Conservation (phyloP, 2,888 invertebrate genomes). For the Netelia inedita region DNA sequence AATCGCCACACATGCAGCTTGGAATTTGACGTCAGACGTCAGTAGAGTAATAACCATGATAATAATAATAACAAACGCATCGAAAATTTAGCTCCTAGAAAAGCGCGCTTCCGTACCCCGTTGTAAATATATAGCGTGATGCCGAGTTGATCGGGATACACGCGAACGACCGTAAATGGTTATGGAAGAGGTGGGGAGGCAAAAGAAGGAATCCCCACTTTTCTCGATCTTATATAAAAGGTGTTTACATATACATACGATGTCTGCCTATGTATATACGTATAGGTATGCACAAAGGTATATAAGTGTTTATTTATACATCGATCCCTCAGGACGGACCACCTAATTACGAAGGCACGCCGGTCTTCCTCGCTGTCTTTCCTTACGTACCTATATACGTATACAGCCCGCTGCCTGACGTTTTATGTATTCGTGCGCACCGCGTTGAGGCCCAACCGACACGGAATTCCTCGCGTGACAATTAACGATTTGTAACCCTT, state of each 20-base stretch:
- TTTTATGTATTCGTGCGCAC: slow-evolving; percentile 47
- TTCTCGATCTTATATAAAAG: neutral
- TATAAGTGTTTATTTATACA: slow-evolving; percentile 7
- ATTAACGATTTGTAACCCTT: slow-evolving; percentile 82
- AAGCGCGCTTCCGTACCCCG: slow-evolving; percentile 27
- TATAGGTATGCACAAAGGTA: neutral
- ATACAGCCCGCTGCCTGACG: slow-evolving; percentile 19
- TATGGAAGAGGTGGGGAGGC: slow-evolving; percentile 37
- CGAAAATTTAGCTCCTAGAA: slow-evolving; percentile 1
- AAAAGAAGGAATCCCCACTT: neutral
- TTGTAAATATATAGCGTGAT: slow-evolving; percentile 51
- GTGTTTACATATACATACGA: neutral
- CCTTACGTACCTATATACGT: slow-evolving; percentile 7
- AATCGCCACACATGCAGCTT: neutral
- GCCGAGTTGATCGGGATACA: slow-evolving; percentile 29
- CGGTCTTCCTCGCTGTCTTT: slow-evolving; percentile 28
- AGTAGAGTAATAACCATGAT: neutral
- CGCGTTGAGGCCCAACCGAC: slow-evolving; percentile 69
- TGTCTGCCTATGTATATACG: neutral
- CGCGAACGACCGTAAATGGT: slow-evolving; percentile 55
- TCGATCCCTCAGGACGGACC: slow-evolving; percentile 59
- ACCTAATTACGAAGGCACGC: slow-evolving; percentile 59
- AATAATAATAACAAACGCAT: neutral
- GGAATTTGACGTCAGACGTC: neutral
- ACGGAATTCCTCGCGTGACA: slow-evolving; percentile 80